Conservation (phyloP, 1,140 invertebrate species). For the Dendroctonus ponderosae region DNA sequence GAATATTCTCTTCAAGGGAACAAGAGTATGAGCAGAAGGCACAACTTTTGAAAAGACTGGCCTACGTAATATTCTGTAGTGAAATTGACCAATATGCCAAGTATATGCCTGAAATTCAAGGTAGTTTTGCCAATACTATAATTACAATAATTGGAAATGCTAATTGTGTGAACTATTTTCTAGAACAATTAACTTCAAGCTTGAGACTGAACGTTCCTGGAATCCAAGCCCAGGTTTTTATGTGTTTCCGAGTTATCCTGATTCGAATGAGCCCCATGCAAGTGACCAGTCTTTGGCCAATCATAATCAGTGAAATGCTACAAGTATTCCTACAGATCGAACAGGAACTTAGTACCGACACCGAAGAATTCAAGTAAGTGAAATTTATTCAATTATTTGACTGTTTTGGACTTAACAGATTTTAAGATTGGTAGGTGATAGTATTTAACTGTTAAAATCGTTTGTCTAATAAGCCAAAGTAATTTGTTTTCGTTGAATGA, state of each 20-base stretch:
- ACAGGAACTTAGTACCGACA: conserved; percentile 77
- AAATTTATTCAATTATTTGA: not conserved
- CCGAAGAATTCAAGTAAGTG: conserved; percentile 75
- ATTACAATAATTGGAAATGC: too few relatives aligned
- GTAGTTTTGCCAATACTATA: conserved; percentile 52
- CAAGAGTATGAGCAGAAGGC: conserved; percentile 88
- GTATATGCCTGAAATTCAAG: conserved; percentile 92
- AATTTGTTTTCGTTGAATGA: too few relatives aligned
- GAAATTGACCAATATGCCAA: conserved; percentile 91
- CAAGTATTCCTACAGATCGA: conserved; percentile 90
- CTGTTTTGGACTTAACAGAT: too few relatives aligned
- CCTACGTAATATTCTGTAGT: conserved; percentile 90
- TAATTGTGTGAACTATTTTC: not conserved
- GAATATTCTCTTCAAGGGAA: conserved; percentile 77
- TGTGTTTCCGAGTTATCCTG: conserved; percentile 87
- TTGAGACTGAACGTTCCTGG: conserved; percentile 76
- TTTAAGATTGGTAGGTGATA: too few relatives aligned
- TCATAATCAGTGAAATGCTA: conserved; percentile 91
- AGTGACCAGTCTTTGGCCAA: conserved; percentile 89
- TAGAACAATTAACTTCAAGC: conserved; percentile 86
- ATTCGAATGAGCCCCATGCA: conserved; percentile 83
- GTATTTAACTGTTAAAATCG: too few relatives aligned
- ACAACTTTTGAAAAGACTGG: conserved; percentile 81
- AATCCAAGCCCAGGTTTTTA: conserved; percentile 85
- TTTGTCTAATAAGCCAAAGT: too few relatives aligned